Base-by-base conservation (phyloP, 2,888 invertebrate species). In the Steinernema scapterisci region DNA sequence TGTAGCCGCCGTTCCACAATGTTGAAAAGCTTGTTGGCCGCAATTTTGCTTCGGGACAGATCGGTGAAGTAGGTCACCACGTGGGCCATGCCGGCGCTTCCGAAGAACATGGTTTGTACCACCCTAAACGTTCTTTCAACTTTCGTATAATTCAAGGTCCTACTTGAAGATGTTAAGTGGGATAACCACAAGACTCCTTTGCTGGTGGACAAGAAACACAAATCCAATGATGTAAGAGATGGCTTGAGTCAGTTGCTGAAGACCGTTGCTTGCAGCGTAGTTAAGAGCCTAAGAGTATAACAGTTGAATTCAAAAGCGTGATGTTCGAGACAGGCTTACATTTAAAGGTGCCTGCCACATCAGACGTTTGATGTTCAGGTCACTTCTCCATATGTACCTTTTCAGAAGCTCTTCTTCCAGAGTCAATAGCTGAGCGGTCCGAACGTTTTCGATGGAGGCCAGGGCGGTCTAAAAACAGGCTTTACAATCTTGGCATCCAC, bases 141-240 rank as follows among this genome's bases (percentile, higher is more conserved):
- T n/a, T n/a, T n/a, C n/a, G n/a, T n/a, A n/a, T n/a, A n/a, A n/a
- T 16, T 51, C 6, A 51, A 9, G 11, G 51, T 51, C 54, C 6
- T 25, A 54, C 54, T 54, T 54, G 54, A 54, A 54, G 13, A 54
- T 54, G 23, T 54, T 54, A 11, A 54, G 54, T 13, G 54, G 54
- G 5, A 21, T 25, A 5, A 19, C 13, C 3, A 54, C 54, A 19
- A 54, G 2, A 13, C 21, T 54, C 5, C 54, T 25, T 23, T 54
- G 54, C 25, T 54, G 54, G 21, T 54, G 54, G 3, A 54, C 54
- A 25, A 54, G 54, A 16, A 54, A 25, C 23, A 54, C 5, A 25
- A 54, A 54, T 11, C 54, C 54, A 5, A 23, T 13, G 13, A 54
- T 23, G 23, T 54, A 54, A 5, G 54, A 54, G 23, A 54, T 5